Base-by-base conservation (phyloP, 2,888 invertebrate species). In the Pseudanteris insignis region DNA sequence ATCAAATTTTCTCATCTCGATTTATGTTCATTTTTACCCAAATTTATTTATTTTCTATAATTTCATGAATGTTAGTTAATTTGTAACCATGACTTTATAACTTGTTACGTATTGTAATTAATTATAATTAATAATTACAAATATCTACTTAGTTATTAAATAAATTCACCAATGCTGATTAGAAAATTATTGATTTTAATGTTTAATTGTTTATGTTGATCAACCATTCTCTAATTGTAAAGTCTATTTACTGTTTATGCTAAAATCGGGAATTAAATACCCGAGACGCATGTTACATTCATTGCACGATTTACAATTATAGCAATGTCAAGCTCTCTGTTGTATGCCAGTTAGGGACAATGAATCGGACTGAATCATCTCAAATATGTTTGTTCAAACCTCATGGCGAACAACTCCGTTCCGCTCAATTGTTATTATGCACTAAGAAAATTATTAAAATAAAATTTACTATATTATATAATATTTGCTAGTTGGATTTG, bases 311-410 rank as follows among this genome's bases (percentile, higher is more conserved):
- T 66, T 44, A 65, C 72, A 70, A 71, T 71, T 72, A 68, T 64
- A 65, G 69, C 69, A 68, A 71, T 69, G 65, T 68, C 68, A 74
- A 72, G 65, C 68, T 72, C 64, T 66, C 71, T 62, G 73, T 76
- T 77, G 71, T 75, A 65, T 65, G 67, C 70, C 70, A 69, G 72
- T 78, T 78, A 77, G 65, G 69, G 67, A 71, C 74, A 75, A 75
- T 75, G 70, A 72, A 68, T 65, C 67, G 64, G 58, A 67, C 70
- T 68, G 67, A 76, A 74, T 76, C 70, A 70, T 64, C 69, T 65
- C 72, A 69, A 72, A 72, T 71, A 59, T 66, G 60, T 68, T 70
- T 58, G 71, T 71, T 75, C 66, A 70, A 61, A 46, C 44, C 66
- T 76, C 66, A 68, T 75, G 72, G 70, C 69, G 64, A 28, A 43